A percentile compares a stretch with the other conserved stretches of the same genome.
phyloP scores from a whole-genome alignment of 2,113 vertebrate species.

The Odontophorus gujanensis region DNA sequence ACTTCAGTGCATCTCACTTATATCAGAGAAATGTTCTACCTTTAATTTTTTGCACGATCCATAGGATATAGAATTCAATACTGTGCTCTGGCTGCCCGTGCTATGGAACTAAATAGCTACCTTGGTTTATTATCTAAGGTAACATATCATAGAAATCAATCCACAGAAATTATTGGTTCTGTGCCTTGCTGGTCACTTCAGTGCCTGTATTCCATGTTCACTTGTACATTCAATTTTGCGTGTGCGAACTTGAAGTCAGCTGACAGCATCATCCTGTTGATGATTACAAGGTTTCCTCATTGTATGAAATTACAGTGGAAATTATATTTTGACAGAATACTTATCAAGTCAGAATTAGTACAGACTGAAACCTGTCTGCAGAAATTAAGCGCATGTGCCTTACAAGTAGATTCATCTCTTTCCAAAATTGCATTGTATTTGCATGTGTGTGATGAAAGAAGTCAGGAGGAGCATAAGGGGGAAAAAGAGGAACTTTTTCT shows the following conservation, averaged over 20 bases:
- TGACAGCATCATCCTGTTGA: neutral
- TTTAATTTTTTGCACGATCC: neutral
- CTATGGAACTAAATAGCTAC: neutral
- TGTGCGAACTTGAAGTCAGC: neutral
- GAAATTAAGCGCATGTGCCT: neutral
- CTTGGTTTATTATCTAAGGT: neutral
- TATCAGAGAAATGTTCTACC: neutral
- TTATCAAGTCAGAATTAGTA: conserved; percentile 6
- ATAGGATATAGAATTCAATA: neutral
- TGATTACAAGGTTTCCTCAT: neutral
- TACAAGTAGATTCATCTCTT: neutral
- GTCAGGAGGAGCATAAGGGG: neutral
- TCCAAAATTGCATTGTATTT: neutral
- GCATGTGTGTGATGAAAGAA: neutral
- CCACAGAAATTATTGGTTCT: neutral
- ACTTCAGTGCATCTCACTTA: neutral
- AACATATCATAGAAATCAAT: neutral
- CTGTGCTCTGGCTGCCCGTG: neutral
- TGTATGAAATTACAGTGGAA: neutral
- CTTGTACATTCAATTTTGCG: neutral
- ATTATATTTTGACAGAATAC: conserved; percentile 39
- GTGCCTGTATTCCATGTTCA: neutral
- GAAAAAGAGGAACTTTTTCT: neutral
- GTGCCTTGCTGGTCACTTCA: neutral
- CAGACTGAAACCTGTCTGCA: neutral